A percentile compares a stretch with the other conserved stretches of the same genome.
Evolutionary conservation across 2,797 vertebrate species (phyloP).

Genomic region (Anguilla pacifica): DNA sequence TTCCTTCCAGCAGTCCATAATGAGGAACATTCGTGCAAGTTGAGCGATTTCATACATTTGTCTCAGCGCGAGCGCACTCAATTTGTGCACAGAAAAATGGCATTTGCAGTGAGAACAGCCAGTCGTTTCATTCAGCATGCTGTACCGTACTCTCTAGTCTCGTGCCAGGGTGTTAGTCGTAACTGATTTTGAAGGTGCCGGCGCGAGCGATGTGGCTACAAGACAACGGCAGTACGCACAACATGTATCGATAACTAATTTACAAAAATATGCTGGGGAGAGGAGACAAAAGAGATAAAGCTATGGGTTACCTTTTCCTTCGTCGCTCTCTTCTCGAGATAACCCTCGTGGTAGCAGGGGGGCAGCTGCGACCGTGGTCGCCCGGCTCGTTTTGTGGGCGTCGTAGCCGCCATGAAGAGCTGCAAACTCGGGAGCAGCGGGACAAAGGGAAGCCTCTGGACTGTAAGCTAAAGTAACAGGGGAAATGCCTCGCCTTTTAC

Average conservation of each 20-base stretch:
- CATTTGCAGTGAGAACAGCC: neutral
- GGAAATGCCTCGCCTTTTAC: conserved; percentile 72
- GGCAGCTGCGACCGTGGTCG: conserved; percentile 69
- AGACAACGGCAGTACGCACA: neutral
- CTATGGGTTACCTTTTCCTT: conserved; percentile 72
- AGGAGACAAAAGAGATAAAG: neutral
- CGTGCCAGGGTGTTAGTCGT: neutral
- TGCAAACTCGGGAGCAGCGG: conserved; percentile 67
- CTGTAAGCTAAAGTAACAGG: conserved; percentile 51
- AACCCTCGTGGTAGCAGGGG: conserved; percentile 81
- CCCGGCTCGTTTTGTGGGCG: conserved; percentile 69
- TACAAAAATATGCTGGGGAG: neutral
- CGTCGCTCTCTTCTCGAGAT: conserved; percentile 79
- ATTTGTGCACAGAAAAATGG: neutral
- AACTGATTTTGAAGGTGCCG: neutral
- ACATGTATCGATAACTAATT: neutral
- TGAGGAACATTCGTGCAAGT: neutral
- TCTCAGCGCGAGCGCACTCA: neutral
- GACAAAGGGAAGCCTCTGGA: conserved; percentile 68
- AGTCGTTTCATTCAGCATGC: neutral
- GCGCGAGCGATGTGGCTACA: neutral
- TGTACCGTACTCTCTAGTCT: neutral
- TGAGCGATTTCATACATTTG: neutral
- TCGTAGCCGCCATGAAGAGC: conserved; percentile 77
- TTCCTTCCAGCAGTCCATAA: neutral